phyloP scores from a whole-genome alignment of 1,140 invertebrate species.

The Papilio machaon region DNA sequence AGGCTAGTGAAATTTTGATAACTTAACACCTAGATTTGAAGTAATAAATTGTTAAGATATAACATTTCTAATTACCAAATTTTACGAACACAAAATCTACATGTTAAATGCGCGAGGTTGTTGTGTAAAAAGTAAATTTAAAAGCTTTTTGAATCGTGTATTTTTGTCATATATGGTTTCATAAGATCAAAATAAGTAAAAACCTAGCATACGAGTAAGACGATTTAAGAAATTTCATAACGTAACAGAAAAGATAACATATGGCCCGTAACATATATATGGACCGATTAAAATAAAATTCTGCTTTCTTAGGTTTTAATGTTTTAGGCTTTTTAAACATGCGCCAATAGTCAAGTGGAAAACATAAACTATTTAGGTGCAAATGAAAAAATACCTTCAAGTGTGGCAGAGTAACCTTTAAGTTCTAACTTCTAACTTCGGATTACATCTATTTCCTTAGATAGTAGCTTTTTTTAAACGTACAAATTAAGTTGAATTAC shows the following conservation, averaged over 20 bases:
- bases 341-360: background rate
- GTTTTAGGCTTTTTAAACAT: background rate
- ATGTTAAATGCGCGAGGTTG: background rate
- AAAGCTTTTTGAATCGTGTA: conserved; percentile 46
- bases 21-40: conserved; percentile 76
- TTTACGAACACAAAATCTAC: conserved; percentile 35
- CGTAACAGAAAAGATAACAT: background rate
- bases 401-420: background rate
- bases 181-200: background rate
- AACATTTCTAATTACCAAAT: conserved; percentile 49
- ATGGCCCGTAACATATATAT: no score
- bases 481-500: no score
- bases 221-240: background rate
- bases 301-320: background rate
- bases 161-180: conserved; percentile 39
- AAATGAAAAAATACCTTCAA: background rate
- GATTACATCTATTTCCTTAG: no score
- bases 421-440: no score
- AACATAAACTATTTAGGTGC: background rate
- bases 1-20: conserved; percentile 82
- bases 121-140: conserved; percentile 35
- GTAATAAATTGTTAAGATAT: conserved; percentile 69
- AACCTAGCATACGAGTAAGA: background rate
- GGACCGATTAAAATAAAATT: background rate
- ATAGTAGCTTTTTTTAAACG: no score